These are phyloP conservation scores for Daubentonia madagascariensis DNA, from an alignment of 2,113 vertebrate species.

Conservation along the genomic window DNA sequence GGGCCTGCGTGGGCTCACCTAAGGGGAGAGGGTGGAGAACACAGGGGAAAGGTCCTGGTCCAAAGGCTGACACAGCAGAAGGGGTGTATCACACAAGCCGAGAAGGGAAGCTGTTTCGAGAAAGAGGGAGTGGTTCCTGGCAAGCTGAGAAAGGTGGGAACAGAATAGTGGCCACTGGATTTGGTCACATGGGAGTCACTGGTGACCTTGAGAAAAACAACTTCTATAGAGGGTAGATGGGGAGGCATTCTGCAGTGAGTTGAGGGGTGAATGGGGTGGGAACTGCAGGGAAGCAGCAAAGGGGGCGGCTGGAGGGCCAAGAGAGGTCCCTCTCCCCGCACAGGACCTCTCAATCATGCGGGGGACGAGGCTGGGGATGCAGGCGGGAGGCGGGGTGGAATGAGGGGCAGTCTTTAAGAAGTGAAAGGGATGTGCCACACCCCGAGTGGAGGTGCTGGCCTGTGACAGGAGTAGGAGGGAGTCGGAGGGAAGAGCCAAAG, in stretches of 20 bases:
- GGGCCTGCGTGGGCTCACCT: neutral
- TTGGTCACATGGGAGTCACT: neutral
- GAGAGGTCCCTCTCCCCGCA: neutral
- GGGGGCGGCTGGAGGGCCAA: neutral
- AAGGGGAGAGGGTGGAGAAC: neutral
- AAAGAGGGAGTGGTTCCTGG: neutral
- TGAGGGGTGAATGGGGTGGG: neutral
- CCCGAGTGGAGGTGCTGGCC: neutral
- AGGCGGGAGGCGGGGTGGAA: neutral
- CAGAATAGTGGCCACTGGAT: neutral
- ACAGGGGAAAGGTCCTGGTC: neutral
- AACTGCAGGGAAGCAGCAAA: neutral
- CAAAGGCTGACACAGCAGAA: neutral
- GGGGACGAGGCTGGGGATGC: neutral
- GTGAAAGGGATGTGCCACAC: neutral
- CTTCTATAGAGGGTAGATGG: neutral
- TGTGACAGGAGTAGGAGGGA: neutral
- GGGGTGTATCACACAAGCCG: fast-evolving
- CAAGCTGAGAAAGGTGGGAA: neutral
- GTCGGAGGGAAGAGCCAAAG: neutral
- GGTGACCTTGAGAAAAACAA: neutral
- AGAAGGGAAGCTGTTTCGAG: neutral
- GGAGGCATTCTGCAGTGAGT: neutral
- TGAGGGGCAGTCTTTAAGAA: neutral
- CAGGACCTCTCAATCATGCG: neutral